A percentile compares a stretch with the other conserved stretches of the same genome.
phyloP scores from a whole-genome alignment of 1,140 invertebrate genomes.

The Meteorus sp. region DNA sequence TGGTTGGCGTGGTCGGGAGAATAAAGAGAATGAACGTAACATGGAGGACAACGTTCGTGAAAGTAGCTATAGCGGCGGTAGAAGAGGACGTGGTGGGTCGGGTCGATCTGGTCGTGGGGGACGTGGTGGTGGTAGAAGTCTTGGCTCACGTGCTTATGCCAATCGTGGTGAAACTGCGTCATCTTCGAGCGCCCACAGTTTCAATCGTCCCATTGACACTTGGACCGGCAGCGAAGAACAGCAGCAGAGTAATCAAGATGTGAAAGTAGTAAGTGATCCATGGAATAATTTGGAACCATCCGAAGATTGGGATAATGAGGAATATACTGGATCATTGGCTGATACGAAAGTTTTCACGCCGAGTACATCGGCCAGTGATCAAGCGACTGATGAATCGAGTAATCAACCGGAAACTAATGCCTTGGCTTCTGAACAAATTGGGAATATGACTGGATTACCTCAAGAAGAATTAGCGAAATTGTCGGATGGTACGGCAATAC shows the following conservation, averaged over 20 bases:
- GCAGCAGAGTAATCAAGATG: constrained; percentile 48
- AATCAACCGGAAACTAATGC: constrained; percentile 29
- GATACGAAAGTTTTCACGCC: constrained; percentile 94
- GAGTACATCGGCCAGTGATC: constrained; percentile 58
- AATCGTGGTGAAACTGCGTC: constrained; percentile 52
- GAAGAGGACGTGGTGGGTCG: constrained; percentile 52
- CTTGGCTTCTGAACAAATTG: constrained; percentile 36
- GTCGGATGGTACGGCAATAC: constrained; percentile 42
- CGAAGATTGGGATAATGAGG: constrained; percentile 94
- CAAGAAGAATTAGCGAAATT: constrained; percentile 44
- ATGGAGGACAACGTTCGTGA: constrained; percentile 55
- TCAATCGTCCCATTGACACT: constrained; percentile 56
- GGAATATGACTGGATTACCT: constrained; percentile 14
- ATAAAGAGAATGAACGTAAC: constrained; percentile 66
- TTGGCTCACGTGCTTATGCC: constrained; percentile 61
- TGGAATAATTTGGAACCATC: constrained; percentile 69
- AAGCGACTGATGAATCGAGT: constrained; percentile 18
- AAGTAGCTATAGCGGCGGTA: constrained; percentile 55
- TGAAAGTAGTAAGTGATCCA: constrained; percentile 61
- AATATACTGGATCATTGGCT: constrained; percentile 88
- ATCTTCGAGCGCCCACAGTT: constrained; percentile 46
- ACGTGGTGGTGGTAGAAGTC: constrained; percentile 61
- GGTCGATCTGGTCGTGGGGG: constrained; percentile 56
- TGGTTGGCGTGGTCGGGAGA: constrained; percentile 63
- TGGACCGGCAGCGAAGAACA: constrained; percentile 58